phyloP scores from a whole-genome alignment of 1,140 invertebrate species.

The Tachypleus tridentatus region DNA sequence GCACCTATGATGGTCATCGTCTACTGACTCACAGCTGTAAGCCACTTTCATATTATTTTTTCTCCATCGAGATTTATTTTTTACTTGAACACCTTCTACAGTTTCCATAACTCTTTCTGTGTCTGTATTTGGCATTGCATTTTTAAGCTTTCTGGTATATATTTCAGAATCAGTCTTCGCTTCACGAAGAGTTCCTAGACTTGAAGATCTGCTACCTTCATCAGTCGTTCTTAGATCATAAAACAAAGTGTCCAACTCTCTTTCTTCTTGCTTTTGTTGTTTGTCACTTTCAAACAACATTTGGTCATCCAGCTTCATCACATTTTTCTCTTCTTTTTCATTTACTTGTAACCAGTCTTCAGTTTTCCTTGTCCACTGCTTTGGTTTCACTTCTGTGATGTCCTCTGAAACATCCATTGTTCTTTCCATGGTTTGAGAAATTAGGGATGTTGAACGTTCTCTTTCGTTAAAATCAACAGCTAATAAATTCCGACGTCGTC shows the following conservation, averaged over 20 bases:
- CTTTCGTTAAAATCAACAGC: constrained; percentile 53
- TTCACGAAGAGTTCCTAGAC: constrained; percentile 56
- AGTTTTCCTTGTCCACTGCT: constrained; percentile 74
- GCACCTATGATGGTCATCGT: constrained; percentile 12
- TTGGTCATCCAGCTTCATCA: constrained; percentile 10
- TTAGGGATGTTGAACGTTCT: constrained; percentile 58
- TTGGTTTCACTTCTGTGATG: constrained; percentile 22
- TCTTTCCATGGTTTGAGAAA: constrained; percentile 37
- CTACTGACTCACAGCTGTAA: constrained; percentile 41
- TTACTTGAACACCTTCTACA: constrained; percentile 55
- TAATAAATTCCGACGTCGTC: constrained; percentile 51
- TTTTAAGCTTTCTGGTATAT: constrained; percentile 25
- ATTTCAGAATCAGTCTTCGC: constrained; percentile 34
- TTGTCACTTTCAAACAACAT: constrained; percentile 19
- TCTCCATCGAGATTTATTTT: constrained; percentile 62
- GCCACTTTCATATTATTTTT: constrained; percentile 55
- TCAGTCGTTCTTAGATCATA: constrained; percentile 6
- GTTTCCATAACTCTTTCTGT: constrained; percentile 71
- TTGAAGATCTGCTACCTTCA: constrained; percentile 54
- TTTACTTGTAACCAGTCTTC: constrained; percentile 83
- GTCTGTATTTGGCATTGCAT: constrained; percentile 62
- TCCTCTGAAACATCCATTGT: constrained; percentile 26
- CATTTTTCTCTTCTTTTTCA: constrained; percentile 61
- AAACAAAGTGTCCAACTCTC: constrained; percentile 9
- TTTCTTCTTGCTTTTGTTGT: constrained; percentile 19